Evolutionary conservation across 2,888 invertebrate species (phyloP).

Genomic region (Mactromeris polynyma): DNA sequence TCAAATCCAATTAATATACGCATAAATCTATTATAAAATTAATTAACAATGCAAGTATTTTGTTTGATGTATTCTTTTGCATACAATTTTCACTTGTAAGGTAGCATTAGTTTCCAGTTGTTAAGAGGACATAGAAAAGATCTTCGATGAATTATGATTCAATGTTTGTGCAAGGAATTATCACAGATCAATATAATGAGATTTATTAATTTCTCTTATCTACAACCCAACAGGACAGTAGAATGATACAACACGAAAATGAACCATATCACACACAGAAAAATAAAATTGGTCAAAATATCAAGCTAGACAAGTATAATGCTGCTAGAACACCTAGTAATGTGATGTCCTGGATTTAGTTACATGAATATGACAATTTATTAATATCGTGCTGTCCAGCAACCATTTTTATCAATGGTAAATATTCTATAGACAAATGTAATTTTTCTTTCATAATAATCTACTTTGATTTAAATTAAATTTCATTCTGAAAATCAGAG

Average conservation of each 20-base stretch:
- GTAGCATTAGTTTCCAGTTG: neutral
- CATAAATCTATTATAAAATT: neutral
- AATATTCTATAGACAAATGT: neutral
- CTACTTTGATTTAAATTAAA: too few relatives aligned
- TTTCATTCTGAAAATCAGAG: too few relatives aligned
- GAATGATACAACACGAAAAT: neutral
- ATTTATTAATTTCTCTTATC: slow-evolving; percentile 52
- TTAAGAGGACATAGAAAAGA: neutral
- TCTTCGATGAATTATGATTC: neutral
- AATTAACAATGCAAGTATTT: neutral
- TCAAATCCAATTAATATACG: neutral
- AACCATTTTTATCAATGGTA: neutral
- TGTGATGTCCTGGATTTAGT: neutral
- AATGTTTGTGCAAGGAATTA: slow-evolving; percentile 41
- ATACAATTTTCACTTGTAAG: neutral
- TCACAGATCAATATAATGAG: slow-evolving; percentile 27
- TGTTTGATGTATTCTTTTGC: neutral
- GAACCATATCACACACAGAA: slow-evolving; percentile 2
- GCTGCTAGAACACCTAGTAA: neutral
- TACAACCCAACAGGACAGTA: neutral
- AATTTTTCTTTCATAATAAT: too few relatives aligned
- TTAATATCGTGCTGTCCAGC: neutral
- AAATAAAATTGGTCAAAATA: neutral
- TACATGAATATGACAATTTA: neutral
- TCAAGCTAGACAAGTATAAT: neutral